Evolutionary conservation across 2,888 invertebrate species (phyloP).

Genomic region (Hirtodrosophila alboralis): DNA sequence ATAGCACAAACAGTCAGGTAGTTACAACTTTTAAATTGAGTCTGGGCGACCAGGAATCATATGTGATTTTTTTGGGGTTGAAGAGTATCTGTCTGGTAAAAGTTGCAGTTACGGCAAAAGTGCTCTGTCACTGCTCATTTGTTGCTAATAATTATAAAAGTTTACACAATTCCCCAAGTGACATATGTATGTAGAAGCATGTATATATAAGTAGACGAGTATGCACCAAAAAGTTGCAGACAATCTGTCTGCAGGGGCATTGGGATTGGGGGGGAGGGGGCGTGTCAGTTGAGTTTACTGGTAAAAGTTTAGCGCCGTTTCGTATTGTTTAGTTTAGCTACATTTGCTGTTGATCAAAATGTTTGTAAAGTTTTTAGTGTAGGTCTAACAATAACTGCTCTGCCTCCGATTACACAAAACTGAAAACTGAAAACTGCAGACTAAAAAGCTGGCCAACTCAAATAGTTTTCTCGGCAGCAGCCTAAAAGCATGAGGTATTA

Average conservation of each 20-base stretch:
- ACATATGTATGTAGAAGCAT: slow-evolving; percentile 31
- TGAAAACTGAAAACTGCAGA: slow-evolving; percentile 1
- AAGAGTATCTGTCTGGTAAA: slow-evolving; percentile 41
- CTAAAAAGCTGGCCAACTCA: slow-evolving; percentile 31
- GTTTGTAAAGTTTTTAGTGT: slow-evolving; percentile 48
- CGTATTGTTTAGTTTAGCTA: slow-evolving; percentile 65
- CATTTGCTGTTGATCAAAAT: slow-evolving; percentile 61
- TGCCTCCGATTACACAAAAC: slow-evolving; percentile 42
- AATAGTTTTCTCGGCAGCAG: slow-evolving; percentile 60
- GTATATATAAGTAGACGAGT: slow-evolving; percentile 4
- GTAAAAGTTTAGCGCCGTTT: slow-evolving; percentile 53
- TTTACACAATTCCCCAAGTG: slow-evolving; percentile 67
- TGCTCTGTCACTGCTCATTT: slow-evolving; percentile 78
- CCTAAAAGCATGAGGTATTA: slow-evolving; percentile 67
- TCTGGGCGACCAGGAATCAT: slow-evolving; percentile 60
- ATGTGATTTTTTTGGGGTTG: slow-evolving; percentile 51
- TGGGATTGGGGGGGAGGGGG: background rate
- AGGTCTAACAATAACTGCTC: slow-evolving; percentile 40
- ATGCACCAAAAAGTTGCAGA: slow-evolving; percentile 40
- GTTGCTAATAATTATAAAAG: slow-evolving; percentile 80
- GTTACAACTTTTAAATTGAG: slow-evolving; percentile 78
- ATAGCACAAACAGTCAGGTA: slow-evolving; percentile 55
- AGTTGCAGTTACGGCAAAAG: slow-evolving; percentile 62
- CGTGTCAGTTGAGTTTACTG: background rate
- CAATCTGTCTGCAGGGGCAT: slow-evolving; percentile 31